phyloP scores from a whole-genome alignment of 2,113 vertebrate species.

The Tragulus kanchil region DNA sequence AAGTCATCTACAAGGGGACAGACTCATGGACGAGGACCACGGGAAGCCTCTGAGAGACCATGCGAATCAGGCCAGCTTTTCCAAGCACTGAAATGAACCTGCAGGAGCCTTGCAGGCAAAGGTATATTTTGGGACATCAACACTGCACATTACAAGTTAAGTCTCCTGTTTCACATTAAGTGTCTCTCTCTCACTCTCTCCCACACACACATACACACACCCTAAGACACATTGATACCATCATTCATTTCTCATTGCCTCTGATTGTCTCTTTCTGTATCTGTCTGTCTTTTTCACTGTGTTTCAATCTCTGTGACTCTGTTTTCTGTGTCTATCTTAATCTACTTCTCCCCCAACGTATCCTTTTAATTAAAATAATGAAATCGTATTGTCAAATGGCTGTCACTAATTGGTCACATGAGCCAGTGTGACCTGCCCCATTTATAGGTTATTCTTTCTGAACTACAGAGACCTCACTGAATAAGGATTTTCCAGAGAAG shows the following conservation, averaged over 20 bases:
- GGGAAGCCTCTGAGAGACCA: neutral
- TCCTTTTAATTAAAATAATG: constrained; percentile 22
- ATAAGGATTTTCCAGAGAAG: neutral
- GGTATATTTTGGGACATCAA: constrained; percentile 42
- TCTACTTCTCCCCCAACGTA: neutral
- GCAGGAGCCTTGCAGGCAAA: constrained; percentile 56
- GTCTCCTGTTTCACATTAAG: neutral
- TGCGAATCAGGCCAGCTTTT: neutral
- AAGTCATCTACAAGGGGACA: neutral
- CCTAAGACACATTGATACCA: neutral
- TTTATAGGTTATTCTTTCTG: neutral
- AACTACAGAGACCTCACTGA: neutral
- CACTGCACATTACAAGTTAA: constrained; percentile 5
- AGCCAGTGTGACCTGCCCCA: neutral
- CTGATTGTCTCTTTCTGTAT: neutral
- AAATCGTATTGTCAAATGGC: neutral
- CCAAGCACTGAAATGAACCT: constrained; percentile 30
- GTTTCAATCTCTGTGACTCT: neutral
- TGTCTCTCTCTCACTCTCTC: neutral
- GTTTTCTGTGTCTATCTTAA: neutral
- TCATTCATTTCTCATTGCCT: neutral
- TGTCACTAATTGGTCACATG: neutral
- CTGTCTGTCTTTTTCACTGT: neutral
- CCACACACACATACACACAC: neutral
- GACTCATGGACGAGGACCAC: neutral